phyloP scores from a whole-genome alignment of 2,113 vertebrate species.

The Campylomormyrus tamandua region DNA sequence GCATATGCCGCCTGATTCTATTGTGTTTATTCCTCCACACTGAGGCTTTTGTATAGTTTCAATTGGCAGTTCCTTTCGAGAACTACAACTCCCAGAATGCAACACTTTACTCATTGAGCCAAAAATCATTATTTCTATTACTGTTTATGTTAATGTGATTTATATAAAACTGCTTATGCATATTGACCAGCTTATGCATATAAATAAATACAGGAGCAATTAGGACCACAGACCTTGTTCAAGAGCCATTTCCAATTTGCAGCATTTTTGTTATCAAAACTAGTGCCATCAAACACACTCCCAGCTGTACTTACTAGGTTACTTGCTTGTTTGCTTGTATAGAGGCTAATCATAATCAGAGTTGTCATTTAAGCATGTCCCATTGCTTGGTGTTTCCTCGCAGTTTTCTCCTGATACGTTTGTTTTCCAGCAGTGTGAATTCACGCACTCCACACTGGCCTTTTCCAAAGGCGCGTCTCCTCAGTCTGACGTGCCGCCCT shows the following conservation, averaged over 20 bases:
- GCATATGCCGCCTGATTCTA: neutral
- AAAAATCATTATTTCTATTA: neutral
- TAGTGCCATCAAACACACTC: neutral
- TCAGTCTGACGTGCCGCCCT: constrained; percentile 43
- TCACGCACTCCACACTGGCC: neutral
- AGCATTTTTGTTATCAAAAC: neutral
- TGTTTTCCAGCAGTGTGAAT: constrained; percentile 17
- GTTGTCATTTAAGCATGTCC: neutral
- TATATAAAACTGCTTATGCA: neutral
- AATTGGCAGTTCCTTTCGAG: neutral
- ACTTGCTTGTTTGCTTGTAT: neutral
- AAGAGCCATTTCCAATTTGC: neutral
- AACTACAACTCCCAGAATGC: constrained; percentile 1
- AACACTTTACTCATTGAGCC: neutral
- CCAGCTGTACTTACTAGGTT: neutral
- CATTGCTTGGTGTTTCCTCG: neutral
- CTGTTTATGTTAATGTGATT: neutral
- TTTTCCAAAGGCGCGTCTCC: constrained; percentile 23
- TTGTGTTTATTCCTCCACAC: constrained; percentile 9
- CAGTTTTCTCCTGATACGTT: constrained; percentile 23
- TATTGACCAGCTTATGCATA: neutral
- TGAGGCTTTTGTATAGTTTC: neutral
- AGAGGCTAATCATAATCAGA: neutral
- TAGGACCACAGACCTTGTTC: neutral
- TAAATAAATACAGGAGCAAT: neutral